Base-by-base conservation (phyloP, 2,888 invertebrate genomes). In the Plebejus melissa region DNA sequence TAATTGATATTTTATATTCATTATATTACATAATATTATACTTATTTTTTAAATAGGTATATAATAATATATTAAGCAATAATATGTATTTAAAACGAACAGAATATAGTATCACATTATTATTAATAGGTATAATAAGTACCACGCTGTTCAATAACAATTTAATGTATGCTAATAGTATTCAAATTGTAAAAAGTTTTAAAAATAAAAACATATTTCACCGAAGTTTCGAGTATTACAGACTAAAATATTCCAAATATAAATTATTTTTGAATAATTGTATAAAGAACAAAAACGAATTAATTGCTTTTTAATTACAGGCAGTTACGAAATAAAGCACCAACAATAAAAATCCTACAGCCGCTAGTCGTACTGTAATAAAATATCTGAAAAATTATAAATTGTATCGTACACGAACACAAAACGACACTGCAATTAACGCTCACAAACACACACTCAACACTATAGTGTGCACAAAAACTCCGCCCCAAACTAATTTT, bases 371-470 rank as follows among this genome's bases (percentile, higher is more conserved):
- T 78, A 36, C 65, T 65, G 76, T 78, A 80, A 81, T 81, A 79
- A 78, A 80, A 82, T 81, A 83, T 82, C 82, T 85, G 84, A 88
- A 89, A 90, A 88, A 86, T 88, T 82, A 84, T 87, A 86, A 88
- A 88, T 83, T 86, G 84, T 87, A 85, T 84, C 85, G 84, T 87
- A 86, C 90, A 89, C 88, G 86, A 90, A 87, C 85, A 85, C 85
- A 87, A 85, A 86, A 85, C 89, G 84, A 87, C 88, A 87, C 87
- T 91, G 93, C 93, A 93, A 93, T 93, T 93, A 93, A 93, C 93
- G 78, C 92, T 88, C 92, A 91, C 90, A 85, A 85, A 82, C 82
- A 82, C 79, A 82, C 78, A 77, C 80, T 83, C 79, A 85, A 85
- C 87, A 85, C 86, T 83, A 86, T 85, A 81, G 92, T 93, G 93